Conservation (phyloP, 2,113 vertebrate genomes). For the Grallaria varia region DNA sequence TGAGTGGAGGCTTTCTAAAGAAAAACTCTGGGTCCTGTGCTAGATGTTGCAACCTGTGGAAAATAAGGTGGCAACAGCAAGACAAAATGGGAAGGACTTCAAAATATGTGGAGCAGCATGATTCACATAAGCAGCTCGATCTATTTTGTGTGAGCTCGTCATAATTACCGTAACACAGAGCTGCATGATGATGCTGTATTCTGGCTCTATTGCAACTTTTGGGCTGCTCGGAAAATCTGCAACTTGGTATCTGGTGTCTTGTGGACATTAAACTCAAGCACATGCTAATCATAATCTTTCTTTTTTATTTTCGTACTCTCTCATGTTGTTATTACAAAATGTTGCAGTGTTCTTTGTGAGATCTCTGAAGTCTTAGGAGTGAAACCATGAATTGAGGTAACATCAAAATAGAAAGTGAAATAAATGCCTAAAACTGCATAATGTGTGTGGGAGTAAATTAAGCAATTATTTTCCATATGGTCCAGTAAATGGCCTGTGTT, state of each 20-base stretch:
- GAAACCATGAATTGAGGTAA: background rate
- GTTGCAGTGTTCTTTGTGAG: background rate
- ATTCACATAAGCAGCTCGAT: background rate
- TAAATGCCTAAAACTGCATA: background rate
- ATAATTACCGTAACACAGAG: background rate
- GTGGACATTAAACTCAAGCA: background rate
- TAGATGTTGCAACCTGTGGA: background rate
- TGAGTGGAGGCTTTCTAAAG: background rate
- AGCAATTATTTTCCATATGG: background rate
- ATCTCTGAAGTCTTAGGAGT: background rate
- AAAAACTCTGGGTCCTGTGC: background rate
- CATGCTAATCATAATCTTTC: background rate
- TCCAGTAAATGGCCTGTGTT: background rate
- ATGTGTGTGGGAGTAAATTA: background rate
- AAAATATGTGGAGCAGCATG: background rate
- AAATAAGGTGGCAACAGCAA: background rate
- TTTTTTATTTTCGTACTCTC: background rate
- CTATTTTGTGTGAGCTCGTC: background rate
- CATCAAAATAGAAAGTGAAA: background rate
- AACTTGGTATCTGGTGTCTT: background rate
- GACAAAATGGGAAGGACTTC: background rate
- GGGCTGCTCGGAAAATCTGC: background rate
- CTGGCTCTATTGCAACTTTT: background rate
- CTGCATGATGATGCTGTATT: background rate
- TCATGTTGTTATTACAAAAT: background rate